phyloP scores from a whole-genome alignment of 1,140 invertebrate genomes.

The Alviniconcha marisindica region DNA sequence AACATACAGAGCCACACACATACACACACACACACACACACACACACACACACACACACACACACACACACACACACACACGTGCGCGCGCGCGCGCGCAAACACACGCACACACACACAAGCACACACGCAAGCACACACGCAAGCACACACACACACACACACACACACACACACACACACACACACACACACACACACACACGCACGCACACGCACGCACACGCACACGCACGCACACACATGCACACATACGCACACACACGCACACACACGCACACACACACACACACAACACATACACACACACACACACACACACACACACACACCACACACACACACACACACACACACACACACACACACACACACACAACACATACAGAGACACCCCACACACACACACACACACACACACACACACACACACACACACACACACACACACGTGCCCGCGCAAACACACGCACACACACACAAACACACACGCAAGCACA shows the following conservation, averaged over 20 bases:
- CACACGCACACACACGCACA: too few species aligned
- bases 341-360: too few species aligned
- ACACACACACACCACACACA: too few species aligned
- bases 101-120: background rate
- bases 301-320: too few species aligned
- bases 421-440: too few species aligned
- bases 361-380: too few species aligned
- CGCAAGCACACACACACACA: background rate
- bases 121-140: background rate
- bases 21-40: conserved; percentile 7
- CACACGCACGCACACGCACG: conserved; percentile 12
- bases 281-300: too few species aligned
- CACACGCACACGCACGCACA: conserved; percentile 17
- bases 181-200: background rate
- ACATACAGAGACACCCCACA: too few species aligned
- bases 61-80: background rate
- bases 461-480: too few species aligned
- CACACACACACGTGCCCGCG: too few species aligned
- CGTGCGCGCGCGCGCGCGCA: background rate
- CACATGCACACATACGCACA: conserved; percentile 1
- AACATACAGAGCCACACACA: background rate
- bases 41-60: background rate
- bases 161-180: background rate
- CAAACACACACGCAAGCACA: too few species aligned
- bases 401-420: too few species aligned